Percentiles rank a stretch among this genome's conserved stretches.
phyloP scores from a whole-genome alignment of 2,888 invertebrate species.

The Trachelus troglodyta region DNA sequence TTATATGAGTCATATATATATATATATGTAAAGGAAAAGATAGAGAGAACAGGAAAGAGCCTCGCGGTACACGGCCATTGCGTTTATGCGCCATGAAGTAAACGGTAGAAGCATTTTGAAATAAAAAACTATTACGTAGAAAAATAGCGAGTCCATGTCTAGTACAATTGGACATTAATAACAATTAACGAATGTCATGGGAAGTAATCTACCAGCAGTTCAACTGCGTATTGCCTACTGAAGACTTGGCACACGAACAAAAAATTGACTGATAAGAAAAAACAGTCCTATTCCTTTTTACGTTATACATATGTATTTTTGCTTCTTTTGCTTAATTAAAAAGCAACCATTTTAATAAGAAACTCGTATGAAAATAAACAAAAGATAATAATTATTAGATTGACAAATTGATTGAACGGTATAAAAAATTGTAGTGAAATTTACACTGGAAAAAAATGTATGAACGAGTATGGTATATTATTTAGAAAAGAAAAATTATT shows the following conservation, averaged over 20 bases:
- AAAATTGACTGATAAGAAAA: not conserved
- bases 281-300: not conserved
- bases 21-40: not conserved
- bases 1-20: too few species aligned
- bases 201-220: not conserved
- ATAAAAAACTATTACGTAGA: not conserved
- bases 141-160: not conserved
- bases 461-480: slow-evolving; percentile 20
- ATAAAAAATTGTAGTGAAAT: slow-evolving; percentile 18
- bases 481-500: not conserved
- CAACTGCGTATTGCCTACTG: not conserved
- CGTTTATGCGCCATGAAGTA: not conserved
- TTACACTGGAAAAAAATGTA: slow-evolving; percentile 4
- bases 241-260: not conserved
- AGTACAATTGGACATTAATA: not conserved
- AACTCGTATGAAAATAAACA: slow-evolving; percentile 3
- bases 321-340: not conserved
- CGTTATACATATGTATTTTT: not conserved
- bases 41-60: not conserved
- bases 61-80: not conserved
- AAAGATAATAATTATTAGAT: slow-evolving; percentile 8
- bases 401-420: not conserved
- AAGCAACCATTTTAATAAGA: not conserved
- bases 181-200: not conserved
- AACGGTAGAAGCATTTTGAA: not conserved